Percentiles rank a stretch among this genome's conserved stretches.
These are phyloP conservation scores for Typhlichthys eigenmanni DNA, from an alignment of 2,797 vertebrate species.

Conservation along the genomic window DNA sequence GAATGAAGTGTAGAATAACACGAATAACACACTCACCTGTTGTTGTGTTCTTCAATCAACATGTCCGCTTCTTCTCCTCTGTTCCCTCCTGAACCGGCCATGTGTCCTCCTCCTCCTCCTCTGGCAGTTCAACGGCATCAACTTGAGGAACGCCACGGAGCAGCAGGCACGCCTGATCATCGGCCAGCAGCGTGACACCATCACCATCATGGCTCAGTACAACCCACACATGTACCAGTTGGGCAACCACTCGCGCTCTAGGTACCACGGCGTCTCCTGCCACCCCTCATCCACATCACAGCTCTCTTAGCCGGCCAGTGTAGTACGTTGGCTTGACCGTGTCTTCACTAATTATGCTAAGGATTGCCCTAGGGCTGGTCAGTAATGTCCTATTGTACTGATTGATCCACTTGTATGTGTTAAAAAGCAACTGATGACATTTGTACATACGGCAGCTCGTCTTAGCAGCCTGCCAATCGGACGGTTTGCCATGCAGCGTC, in stretches of 20 bases:
- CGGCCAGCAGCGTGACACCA: conserved; percentile 95
- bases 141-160: conserved; percentile 94
- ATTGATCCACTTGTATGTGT: no score
- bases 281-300: neutral
- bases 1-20: no score
- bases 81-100: neutral
- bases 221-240: conserved; percentile 98
- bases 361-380: no score
- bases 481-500: no score
- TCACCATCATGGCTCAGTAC: conserved; percentile 98
- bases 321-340: no score
- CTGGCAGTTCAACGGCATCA: conserved; percentile 93
- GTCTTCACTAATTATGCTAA: no score
- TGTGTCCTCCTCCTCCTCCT: neutral
- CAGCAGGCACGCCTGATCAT: conserved; percentile 97
- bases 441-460: no score
- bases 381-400: no score
- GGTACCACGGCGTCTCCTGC: conserved; percentile 68
- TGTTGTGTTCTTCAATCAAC: neutral
- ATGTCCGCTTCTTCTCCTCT: no score
- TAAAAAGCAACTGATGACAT: no score
- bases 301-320: no score
- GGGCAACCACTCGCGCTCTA: conserved; percentile 93
- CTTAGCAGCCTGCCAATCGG: no score
- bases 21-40: neutral